These are phyloP conservation scores for Varroa destructor DNA, from an alignment of 1,140 invertebrate species.

Conservation along the genomic window DNA sequence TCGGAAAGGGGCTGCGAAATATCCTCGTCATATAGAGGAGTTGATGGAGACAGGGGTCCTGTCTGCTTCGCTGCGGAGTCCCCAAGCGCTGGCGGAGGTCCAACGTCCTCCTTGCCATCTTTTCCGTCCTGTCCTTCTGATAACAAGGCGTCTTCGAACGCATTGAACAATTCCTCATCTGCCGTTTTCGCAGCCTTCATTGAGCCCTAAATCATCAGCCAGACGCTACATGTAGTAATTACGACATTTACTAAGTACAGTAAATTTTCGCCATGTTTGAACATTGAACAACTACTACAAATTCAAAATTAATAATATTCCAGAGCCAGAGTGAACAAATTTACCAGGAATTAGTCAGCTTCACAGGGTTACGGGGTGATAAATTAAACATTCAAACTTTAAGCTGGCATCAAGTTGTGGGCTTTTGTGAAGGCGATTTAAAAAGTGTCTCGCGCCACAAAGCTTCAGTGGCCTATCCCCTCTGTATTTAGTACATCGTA, in stretches of 20 bases:
- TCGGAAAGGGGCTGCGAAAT: conserved; percentile 79
- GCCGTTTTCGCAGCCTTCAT: conserved; percentile 1
- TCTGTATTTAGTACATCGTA: too few species aligned
- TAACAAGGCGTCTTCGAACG: not conserved
- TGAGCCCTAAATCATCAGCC: not conserved
- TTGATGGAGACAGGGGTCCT: conserved; percentile 34
- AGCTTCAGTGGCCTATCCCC: too few species aligned
- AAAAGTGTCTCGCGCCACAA: too few species aligned
- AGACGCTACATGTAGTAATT: not conserved
- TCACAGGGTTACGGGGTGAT: too few species aligned
- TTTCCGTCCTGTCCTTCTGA: not conserved
- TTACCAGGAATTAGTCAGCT: too few species aligned
- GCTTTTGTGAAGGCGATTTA: too few species aligned
- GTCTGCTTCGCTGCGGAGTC: conserved; percentile 32
- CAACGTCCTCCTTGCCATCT: not conserved
- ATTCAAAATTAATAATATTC: too few species aligned
- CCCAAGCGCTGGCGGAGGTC: conserved; percentile 31
- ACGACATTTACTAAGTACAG: not conserved
- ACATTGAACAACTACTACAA: too few species aligned
- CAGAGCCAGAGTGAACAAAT: too few species aligned
- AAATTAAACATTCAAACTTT: too few species aligned
- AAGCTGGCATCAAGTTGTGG: too few species aligned
- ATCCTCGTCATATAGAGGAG: conserved; percentile 84
- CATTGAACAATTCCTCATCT: conserved; percentile 15
- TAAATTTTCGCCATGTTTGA: too few species aligned